Percentiles rank a stretch among this genome's conserved stretches.
phyloP scores from a whole-genome alignment of 2,113 vertebrate genomes.

The Oncorhynchus tshawytscha region DNA sequence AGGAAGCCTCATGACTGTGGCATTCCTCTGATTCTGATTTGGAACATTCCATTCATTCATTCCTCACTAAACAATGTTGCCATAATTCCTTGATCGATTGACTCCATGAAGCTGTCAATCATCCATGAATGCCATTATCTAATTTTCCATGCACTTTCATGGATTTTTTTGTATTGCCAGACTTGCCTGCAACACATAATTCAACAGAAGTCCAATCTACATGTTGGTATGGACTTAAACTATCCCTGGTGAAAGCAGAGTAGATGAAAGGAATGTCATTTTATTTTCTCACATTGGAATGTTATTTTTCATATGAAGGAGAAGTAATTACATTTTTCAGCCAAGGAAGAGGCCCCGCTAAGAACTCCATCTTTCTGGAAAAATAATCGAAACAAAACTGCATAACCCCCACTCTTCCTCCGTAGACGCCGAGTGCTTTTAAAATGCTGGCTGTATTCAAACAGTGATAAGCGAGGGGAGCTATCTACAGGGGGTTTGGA shows the following conservation, averaged over 20 bases:
- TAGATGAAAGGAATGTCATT: not conserved
- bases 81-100: too few species aligned
- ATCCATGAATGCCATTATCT: not conserved
- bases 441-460: constrained; percentile 49
- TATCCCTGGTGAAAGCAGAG: too few species aligned
- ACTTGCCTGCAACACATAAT: not conserved
- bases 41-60: not conserved
- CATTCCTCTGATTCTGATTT: not conserved
- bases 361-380: constrained; percentile 46
- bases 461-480: constrained; percentile 66
- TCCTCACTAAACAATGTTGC: too few species aligned
- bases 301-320: not conserved
- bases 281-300: not conserved
- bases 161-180: not conserved
- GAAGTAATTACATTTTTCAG: not conserved
- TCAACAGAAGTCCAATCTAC: too few species aligned
- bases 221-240: too few species aligned
- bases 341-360: constrained; percentile 21
- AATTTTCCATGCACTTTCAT: not conserved
- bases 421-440: constrained; percentile 57
- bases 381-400: constrained; percentile 46
- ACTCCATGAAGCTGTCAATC: not conserved
- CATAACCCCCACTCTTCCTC: constrained; percentile 28
- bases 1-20: too few species aligned
- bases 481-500: constrained; percentile 57